Base-by-base conservation (phyloP, 2,888 invertebrate species). In the Tribolium freemani region DNA sequence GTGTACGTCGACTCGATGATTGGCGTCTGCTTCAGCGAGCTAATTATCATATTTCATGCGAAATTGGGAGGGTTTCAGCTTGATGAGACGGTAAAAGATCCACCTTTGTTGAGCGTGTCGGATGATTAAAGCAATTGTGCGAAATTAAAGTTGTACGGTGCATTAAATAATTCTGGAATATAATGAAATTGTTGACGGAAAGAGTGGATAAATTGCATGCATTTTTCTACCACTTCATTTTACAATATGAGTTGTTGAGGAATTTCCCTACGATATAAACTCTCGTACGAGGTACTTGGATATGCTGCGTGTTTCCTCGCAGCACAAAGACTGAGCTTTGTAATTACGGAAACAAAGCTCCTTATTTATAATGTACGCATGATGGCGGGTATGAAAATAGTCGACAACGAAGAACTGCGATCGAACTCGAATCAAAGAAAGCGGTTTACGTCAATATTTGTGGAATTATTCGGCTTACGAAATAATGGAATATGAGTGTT, bases 261-360 rank as follows among this genome's bases (percentile, higher is more conserved):
- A 72, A 75, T 69, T 63, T 73, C 30, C 69, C 60, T 54, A 56
- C 66, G 71, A 71, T 72, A 75, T 73, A 71, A 66, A 68, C 73
- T 76, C 56, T 75, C 56, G 58, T 69, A 50, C 67, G 60, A 71
- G 61, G 67, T 69, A 67, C 68, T 73, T 69, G 68, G 75, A 76
- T 63, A 71, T 64, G 70, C 72, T 60, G 74, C 67, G 58, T 69
- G 58, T 66, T 54, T 69, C 51, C 48, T 68, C 46, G 11, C 16
- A 38, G 61, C 63, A 73, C 74, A 76, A 77, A 76, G 73, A 69
- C 64, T 68, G 66, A 56, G 69, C 76, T 73, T 74, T 69, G 73
- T 79, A 77, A 77, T 79, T 79, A 76, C 71, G 71, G 73, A 75
- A 77, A 78, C 78, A 78, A 78, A 77, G 75, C 74, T 75, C 64